Conservation (phyloP, 2,797 vertebrate genomes). For the Labeo calbasu region DNA sequence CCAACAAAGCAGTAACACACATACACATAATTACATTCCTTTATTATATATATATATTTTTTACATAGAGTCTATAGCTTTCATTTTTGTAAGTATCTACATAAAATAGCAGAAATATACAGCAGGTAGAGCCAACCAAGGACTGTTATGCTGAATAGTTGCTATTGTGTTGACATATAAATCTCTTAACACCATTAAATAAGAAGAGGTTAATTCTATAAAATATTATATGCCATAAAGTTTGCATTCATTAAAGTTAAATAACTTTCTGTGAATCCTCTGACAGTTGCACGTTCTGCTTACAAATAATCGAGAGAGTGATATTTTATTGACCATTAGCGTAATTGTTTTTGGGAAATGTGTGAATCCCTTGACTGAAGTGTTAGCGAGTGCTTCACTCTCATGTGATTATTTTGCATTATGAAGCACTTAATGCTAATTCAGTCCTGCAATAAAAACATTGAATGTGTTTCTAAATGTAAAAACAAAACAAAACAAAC, state of each 20-base stretch:
- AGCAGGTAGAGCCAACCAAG: neutral
- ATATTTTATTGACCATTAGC: constrained; percentile 4
- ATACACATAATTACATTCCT: neutral
- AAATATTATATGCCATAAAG: neutral
- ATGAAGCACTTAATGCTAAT: constrained; percentile 15
- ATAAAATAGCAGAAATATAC: neutral
- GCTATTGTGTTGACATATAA: neutral
- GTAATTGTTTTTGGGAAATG: constrained; percentile 2
- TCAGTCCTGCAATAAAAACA: constrained; percentile 2
- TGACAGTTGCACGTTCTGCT: neutral
- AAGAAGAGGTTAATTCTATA: neutral
- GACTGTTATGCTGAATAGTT: neutral
- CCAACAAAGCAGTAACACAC: neutral
- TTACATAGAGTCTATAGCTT: neutral
- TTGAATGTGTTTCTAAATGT: constrained; percentile 9
- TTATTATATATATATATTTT: neutral
- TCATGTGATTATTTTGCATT: neutral
- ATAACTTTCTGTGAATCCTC: neutral
- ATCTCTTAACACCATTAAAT: neutral
- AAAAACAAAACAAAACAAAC: neutral
- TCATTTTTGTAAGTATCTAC: neutral
- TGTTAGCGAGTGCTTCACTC: neutral
- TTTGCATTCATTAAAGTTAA: neutral
- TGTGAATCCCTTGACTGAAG: neutral
- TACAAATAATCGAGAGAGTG: neutral